A percentile compares a stretch with the other conserved stretches of the same genome.
Evolutionary conservation across 2,888 invertebrate genomes (phyloP).

Genomic region (Amiota minor): DNA sequence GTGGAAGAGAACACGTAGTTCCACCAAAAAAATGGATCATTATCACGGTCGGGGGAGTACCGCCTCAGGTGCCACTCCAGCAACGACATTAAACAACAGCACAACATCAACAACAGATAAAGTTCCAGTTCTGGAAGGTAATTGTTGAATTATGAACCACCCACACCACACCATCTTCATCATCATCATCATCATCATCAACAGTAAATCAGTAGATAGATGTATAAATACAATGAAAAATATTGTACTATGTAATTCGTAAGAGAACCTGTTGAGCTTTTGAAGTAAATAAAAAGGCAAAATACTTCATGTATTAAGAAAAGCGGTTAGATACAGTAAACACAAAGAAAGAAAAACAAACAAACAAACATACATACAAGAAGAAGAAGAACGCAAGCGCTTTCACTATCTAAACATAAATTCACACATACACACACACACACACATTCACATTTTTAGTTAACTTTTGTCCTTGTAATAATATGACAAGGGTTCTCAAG

Average conservation of each 20-base stretch:
- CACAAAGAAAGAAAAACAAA: no score
- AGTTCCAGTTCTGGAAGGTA: slow-evolving; percentile 70
- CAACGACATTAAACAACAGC: slow-evolving; percentile 29
- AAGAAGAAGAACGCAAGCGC: no score
- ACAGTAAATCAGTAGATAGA: neutral
- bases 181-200: neutral
- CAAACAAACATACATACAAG: no score
- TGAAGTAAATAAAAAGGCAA: neutral
- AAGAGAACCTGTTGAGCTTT: slow-evolving; percentile 17
- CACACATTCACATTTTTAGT: no score
- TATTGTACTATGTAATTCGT: neutral
- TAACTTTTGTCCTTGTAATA: no score
- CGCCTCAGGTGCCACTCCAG: slow-evolving; percentile 33
- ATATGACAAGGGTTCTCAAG: no score
- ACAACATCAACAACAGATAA: slow-evolving; percentile 56
- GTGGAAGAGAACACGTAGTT: slow-evolving; percentile 71
- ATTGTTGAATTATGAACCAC: slow-evolving; percentile 30
- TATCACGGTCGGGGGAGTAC: slow-evolving; percentile 39
- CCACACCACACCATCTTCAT: slow-evolving; percentile 17
- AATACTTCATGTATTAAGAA: neutral
- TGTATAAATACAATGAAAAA: no score
- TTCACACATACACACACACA: no score
- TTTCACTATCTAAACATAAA: no score
- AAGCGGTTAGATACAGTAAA: no score
- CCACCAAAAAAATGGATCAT: slow-evolving; percentile 68